phyloP scores from a whole-genome alignment of 2,797 vertebrate genomes.

The Pantherophis alleghaniensis region DNA sequence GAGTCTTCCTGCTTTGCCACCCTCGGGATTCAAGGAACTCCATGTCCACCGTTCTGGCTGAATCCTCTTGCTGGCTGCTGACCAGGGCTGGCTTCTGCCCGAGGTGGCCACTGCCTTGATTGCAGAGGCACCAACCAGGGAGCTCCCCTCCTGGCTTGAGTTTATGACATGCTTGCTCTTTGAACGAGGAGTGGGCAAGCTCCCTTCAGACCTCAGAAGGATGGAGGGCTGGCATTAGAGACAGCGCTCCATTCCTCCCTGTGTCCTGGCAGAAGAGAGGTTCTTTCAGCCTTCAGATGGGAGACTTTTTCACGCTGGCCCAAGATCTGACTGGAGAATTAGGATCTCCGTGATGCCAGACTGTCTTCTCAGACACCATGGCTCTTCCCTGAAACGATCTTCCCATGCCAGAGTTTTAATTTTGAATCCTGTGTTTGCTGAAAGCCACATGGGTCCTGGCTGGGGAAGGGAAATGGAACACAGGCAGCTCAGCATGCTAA shows the following conservation, averaged over 20 bases:
- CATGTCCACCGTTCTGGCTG: neutral
- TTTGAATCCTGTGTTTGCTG: neutral
- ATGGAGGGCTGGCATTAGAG: neutral
- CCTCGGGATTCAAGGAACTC: neutral
- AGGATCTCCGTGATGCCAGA: neutral
- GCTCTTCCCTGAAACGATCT: neutral
- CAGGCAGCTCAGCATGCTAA: neutral
- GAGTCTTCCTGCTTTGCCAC: neutral
- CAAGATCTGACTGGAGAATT: neutral
- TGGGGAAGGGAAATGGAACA: neutral
- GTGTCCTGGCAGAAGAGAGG: neutral
- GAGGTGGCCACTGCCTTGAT: neutral
- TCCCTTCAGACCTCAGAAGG: neutral
- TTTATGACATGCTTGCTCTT: neutral
- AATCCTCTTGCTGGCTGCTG: neutral
- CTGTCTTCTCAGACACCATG: neutral
- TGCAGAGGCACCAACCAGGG: neutral
- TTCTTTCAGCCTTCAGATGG: neutral
- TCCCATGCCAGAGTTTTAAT: neutral
- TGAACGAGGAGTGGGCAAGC: neutral
- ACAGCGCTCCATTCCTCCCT: neutral
- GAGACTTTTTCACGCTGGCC: neutral
- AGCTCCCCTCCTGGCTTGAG: neutral
- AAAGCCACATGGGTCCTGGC: neutral
- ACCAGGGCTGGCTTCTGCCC: neutral